phyloP scores from a whole-genome alignment of 2,888 invertebrate species.

The Tolmerus cingulatus region DNA sequence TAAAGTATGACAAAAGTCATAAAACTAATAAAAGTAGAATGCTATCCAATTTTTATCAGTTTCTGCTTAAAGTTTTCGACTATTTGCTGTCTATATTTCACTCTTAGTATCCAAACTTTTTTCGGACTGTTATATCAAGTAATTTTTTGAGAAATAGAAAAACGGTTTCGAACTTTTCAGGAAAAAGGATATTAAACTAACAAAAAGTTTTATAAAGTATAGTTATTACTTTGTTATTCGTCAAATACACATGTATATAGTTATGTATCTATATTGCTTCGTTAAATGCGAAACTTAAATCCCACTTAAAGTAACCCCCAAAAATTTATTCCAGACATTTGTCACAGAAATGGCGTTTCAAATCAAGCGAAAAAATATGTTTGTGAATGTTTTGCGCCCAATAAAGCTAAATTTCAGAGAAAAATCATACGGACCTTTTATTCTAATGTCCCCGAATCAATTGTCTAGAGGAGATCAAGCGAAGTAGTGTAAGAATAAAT shows the following conservation, averaged over 20 bases:
- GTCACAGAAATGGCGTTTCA: background rate
- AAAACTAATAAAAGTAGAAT: background rate
- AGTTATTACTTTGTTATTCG: no score
- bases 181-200: no score
- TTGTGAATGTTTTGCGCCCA: background rate
- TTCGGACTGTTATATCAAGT: no score
- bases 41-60: background rate
- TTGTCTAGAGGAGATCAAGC: background rate
- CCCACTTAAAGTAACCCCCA: background rate
- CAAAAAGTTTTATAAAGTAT: no score
- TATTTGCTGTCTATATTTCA: no score
- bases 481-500: background rate
- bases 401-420: background rate
- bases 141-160: no score
- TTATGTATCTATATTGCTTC: background rate
- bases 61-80: background rate
- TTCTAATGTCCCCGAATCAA: background rate
- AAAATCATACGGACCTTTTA: background rate
- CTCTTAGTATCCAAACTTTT: no score
- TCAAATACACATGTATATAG: no score
- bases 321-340: background rate
- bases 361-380: background rate
- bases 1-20: background rate
- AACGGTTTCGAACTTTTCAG: no score
- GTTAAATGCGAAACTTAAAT: background rate